Percentiles rank a stretch among this genome's conserved stretches.
These are phyloP conservation scores for Conistra vaccinii DNA, from an alignment of 2,888 invertebrate genomes.

Conservation along the genomic window DNA sequence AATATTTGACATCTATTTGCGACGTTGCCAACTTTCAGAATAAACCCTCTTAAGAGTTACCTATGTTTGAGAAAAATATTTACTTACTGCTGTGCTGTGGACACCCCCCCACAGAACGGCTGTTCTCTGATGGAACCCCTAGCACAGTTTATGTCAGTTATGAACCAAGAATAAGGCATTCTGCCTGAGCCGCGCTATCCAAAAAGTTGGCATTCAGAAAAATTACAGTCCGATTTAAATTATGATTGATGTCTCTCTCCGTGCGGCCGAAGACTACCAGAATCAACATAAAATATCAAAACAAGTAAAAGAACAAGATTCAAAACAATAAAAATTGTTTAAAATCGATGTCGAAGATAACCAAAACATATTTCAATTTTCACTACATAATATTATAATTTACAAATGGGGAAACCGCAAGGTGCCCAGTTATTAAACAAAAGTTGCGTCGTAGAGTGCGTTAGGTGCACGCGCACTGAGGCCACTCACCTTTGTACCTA, in stretches of 20 bases:
- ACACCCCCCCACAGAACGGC: no score
- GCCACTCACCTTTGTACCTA: constrained; percentile 41
- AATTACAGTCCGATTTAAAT: not conserved
- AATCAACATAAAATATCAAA: not conserved
- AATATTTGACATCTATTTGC: no score
- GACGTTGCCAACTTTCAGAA: no score
- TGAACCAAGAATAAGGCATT: not conserved
- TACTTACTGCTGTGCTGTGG: not conserved
- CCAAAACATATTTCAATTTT: constrained; percentile 11
- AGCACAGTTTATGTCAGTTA: not conserved
- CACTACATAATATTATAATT: not conserved
- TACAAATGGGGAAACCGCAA: constrained; percentile 8
- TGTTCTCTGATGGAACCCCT: not conserved
- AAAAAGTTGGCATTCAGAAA: not conserved
- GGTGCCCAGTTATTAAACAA: constrained; percentile 13
- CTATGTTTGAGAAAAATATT: not conserved
- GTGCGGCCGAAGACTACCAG: not conserved
- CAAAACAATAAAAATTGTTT: not conserved
- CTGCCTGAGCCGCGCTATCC: not conserved
- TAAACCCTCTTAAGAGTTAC: no score
- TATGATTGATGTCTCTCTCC: no score
- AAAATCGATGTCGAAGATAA: not conserved
- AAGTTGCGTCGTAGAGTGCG: constrained; percentile 34
- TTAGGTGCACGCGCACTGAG: constrained; percentile 47
- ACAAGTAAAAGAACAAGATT: not conserved